Conservation (phyloP, 2,797 vertebrate species). For the Lagodon rhomboides region DNA sequence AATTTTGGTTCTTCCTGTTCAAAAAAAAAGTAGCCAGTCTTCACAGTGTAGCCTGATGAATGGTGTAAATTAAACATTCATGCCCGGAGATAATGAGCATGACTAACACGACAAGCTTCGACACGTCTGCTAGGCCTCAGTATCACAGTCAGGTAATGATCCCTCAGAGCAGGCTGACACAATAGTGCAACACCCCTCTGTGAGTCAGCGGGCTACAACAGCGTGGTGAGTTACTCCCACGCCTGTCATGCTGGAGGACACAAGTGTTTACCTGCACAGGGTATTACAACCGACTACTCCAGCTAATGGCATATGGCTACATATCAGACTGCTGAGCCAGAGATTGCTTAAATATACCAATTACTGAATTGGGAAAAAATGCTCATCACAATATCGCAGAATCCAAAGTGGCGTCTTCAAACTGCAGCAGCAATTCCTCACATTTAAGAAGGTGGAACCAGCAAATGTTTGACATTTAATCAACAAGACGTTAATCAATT, state of each 20-base stretch:
- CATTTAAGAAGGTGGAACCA: no score
- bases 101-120: constrained; percentile 39
- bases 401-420: no score
- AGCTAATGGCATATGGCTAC: neutral
- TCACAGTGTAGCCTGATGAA: constrained; percentile 2
- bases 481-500: no score
- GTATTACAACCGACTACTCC: constrained; percentile 1
- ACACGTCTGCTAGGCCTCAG: constrained; percentile 39
- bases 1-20: neutral
- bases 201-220: constrained; percentile 62
- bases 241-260: constrained; percentile 35
- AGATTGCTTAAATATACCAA: neutral
- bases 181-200: constrained; percentile 53
- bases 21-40: neutral
- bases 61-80: constrained; percentile 39
- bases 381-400: no score
- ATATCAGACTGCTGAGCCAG: neutral
- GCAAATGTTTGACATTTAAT: no score
- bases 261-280: constrained; percentile 29
- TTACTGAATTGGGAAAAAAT: no score
- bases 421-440: no score
- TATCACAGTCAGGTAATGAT: constrained; percentile 48
- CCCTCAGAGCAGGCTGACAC: constrained; percentile 46
- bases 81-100: constrained; percentile 43
- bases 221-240: constrained; percentile 16